Conservation (phyloP, 64 coral and sea anemone genomes). For the Hydrozoanthus tunicans region DNA sequence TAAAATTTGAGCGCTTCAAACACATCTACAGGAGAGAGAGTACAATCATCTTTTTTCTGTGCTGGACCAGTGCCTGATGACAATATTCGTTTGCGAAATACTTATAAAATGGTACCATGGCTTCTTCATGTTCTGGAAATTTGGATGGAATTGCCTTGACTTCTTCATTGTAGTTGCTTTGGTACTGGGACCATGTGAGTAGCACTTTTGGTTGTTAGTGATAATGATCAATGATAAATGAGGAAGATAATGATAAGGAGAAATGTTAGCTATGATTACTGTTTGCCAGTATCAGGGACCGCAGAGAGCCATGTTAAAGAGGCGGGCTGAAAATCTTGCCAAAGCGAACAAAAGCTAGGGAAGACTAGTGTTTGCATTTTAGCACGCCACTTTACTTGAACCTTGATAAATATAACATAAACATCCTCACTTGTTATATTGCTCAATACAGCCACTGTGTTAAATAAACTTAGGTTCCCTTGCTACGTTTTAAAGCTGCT, state of each 20-base stretch:
- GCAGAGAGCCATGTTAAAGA: too few species aligned
- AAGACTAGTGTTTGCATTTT: too few species aligned
- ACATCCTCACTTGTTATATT: too few species aligned
- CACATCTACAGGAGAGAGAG: slow-evolving; percentile 64
- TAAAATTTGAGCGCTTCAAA: background rate
- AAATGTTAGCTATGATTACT: too few species aligned
- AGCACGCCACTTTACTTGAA: too few species aligned
- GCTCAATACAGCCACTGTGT: too few species aligned
- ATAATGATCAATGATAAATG: background rate
- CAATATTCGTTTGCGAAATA: slow-evolving; percentile 98
- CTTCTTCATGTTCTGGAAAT: slow-evolving; percentile 99
- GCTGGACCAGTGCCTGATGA: slow-evolving; percentile 97
- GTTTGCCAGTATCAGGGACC: background rate
- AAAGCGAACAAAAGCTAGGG: too few species aligned
- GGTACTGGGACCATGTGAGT: slow-evolving; percentile 95
- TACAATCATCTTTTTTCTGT: slow-evolving; percentile 97
- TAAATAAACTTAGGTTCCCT: too few species aligned
- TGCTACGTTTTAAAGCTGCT: too few species aligned
- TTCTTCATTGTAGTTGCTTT: slow-evolving; percentile 95
- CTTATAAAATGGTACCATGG: slow-evolving; percentile 99
- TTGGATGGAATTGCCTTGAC: slow-evolving; percentile 98
- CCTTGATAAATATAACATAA: too few species aligned
- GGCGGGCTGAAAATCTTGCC: too few species aligned
- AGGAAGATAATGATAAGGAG: background rate
- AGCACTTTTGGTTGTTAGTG: background rate